Base-by-base conservation (phyloP, 2,113 vertebrate species). In the Taurulus bubalis region DNA sequence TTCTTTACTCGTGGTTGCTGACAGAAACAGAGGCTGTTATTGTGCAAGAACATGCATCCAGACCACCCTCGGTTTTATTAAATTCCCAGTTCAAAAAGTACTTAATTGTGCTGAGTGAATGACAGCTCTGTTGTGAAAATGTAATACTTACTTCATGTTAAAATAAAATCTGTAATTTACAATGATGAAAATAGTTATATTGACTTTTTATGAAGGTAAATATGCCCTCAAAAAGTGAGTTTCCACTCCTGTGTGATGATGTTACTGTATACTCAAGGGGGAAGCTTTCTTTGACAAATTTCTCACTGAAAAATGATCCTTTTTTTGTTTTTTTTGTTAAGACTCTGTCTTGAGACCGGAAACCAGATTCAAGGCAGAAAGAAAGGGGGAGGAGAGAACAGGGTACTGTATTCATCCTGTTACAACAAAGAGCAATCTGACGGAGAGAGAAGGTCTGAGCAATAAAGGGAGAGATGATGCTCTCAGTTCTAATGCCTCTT, bases 261-360 rank as follows among this genome's bases (percentile, higher is more conserved):
- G 49, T 60, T 47, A 16, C 18, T 42, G 62, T 65, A 30, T 9
- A 59, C 18, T 60, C 4, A 8, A 53, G 45, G 47, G 30, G 24
- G 11, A 51, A 69, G 24, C n/a, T 51, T 26, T 58, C 55, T 66
- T 58, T 47, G 12, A 72, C 30, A 47, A 59, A 59, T 53, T 3
- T 65, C 26, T 55, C 10, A 16, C 30, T 49, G 36, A 65, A 63
- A 63, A 70, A 15, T 45, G 42, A 56, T 85, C 51, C 78, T 18
- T 9, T 67, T 80, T 85, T 88, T 32, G 30, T 32, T 75, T 86
- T 34, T 83, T 20, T 75, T 89, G 65, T 71, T 73, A 72, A 80
- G 80, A 38, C 72, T 59, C 47, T 36, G 24, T 20, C 64, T 67
- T 79, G 65, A 22, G 74, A 86, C 49, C 4, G 28, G 79, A 88